phyloP scores from a whole-genome alignment of 1,140 invertebrate species.

The Olivierus martensii region DNA sequence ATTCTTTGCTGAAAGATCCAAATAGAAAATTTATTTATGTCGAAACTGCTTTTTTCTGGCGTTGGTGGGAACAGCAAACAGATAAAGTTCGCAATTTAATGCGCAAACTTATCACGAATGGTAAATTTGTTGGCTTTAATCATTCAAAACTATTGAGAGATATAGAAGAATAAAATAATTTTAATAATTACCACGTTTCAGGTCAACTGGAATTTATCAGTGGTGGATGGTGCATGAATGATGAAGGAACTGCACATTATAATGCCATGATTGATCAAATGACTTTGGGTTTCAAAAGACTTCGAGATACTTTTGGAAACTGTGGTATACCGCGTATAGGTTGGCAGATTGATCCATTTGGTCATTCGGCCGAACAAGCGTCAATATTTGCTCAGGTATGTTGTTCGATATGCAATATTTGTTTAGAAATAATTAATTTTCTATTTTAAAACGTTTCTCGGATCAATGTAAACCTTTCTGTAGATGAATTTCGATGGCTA shows the following conservation, averaged over 20 bases:
- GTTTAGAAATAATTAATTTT: no score
- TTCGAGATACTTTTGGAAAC: constrained; percentile 67
- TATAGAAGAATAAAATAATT: no score
- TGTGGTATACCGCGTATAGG: constrained; percentile 65
- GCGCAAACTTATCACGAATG: constrained; percentile 25
- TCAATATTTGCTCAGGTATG: constrained; percentile 56
- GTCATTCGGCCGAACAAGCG: constrained; percentile 69
- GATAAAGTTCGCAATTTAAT: constrained; percentile 29
- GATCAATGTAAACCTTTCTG: neutral
- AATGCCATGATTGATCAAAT: constrained; percentile 37
- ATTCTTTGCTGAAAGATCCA: constrained; percentile 29
- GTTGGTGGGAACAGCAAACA: constrained; percentile 37
- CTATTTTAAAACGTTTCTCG: neutral
- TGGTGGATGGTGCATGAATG: constrained; percentile 29
- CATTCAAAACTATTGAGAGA: no score
- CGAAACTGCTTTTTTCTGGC: constrained; percentile 42
- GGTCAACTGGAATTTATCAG: constrained; percentile 41
- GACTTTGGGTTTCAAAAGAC: constrained; percentile 35
- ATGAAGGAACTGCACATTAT: constrained; percentile 25
- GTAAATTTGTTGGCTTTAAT: no score
- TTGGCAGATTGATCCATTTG: constrained; percentile 92
- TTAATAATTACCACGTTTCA: neutral
- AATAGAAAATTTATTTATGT: constrained; percentile 27
- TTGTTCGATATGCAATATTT: constrained; percentile 1
- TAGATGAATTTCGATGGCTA: constrained; percentile 51